Evolutionary conservation across 2,113 vertebrate genomes (phyloP).

Genomic region (Mustelus asterias): DNA sequence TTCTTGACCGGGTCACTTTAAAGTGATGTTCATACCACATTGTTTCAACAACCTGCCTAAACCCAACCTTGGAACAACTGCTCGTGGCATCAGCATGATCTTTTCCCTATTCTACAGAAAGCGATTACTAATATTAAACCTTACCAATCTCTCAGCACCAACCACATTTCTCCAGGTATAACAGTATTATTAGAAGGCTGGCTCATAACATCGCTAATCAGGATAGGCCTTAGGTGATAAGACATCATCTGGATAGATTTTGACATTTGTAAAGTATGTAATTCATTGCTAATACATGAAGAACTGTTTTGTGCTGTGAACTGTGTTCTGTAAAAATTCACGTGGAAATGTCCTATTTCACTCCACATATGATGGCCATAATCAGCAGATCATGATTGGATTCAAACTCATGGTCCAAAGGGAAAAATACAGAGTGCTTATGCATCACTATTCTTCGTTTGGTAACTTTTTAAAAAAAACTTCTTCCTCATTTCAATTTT

Average conservation of each 20-base stretch:
- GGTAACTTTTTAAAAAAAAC: neutral
- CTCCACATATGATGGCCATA: neutral
- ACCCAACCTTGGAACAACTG: neutral
- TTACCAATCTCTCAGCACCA: neutral
- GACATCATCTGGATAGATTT: neutral
- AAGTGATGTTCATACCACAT: neutral
- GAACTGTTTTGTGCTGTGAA: neutral
- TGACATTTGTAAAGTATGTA: neutral
- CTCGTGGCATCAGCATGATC: neutral
- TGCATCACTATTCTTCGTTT: no score
- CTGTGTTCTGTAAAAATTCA: no score
- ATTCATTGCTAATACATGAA: neutral
- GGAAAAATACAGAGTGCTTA: neutral
- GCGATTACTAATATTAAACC: neutral
- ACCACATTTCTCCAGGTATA: neutral
- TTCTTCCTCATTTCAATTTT: neutral
- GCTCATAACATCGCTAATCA: neutral
- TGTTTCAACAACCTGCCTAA: neutral
- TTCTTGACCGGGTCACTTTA: neutral
- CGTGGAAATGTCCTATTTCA: neutral
- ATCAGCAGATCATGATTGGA: neutral
- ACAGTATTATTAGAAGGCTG: neutral
- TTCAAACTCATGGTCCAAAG: no score
- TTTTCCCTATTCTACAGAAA: neutral
- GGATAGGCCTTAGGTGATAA: neutral